Percentiles rank a stretch among this genome's conserved stretches.
phyloP scores from a whole-genome alignment of 1,140 invertebrate species.

The Drosophila repletoides region DNA sequence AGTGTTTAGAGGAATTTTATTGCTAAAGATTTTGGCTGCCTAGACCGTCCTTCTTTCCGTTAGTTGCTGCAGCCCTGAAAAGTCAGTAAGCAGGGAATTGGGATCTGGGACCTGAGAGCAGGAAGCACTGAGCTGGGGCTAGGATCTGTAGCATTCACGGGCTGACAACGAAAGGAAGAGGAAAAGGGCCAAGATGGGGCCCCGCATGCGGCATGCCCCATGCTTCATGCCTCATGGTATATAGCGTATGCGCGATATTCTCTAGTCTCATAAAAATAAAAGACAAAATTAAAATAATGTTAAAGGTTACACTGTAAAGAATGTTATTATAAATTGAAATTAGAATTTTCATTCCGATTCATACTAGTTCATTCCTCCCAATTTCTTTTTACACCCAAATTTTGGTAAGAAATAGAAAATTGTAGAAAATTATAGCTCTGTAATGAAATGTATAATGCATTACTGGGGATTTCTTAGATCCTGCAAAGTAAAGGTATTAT shows the following conservation, averaged over 20 bases:
- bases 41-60: slow-evolving; percentile 38
- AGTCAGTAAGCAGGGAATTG: neutral
- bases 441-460: no score
- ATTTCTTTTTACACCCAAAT: no score
- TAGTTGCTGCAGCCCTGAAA: slow-evolving; percentile 19
- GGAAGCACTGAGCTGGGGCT: no score
- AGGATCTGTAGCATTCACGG: neutral
- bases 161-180: neutral
- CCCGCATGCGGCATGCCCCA: slow-evolving; percentile 72
- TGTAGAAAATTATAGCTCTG: no score
- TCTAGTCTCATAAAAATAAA: slow-evolving; percentile 77
- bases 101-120: no score
- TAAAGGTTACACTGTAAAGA: slow-evolving; percentile 73
- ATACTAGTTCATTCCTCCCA: no score
- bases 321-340: no score
- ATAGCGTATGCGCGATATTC: slow-evolving; percentile 62
- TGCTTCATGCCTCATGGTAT: slow-evolving; percentile 47
- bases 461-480: no score
- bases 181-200: neutral
- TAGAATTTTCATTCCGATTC: no score
- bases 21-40: slow-evolving; percentile 74
- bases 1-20: slow-evolving; percentile 82
- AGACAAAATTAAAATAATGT: slow-evolving; percentile 78
- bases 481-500: no score
- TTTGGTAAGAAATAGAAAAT: no score